These are phyloP conservation scores for Sarotherodon lohbergeri DNA, from an alignment of 2,113 vertebrate species.

Conservation along the genomic window DNA sequence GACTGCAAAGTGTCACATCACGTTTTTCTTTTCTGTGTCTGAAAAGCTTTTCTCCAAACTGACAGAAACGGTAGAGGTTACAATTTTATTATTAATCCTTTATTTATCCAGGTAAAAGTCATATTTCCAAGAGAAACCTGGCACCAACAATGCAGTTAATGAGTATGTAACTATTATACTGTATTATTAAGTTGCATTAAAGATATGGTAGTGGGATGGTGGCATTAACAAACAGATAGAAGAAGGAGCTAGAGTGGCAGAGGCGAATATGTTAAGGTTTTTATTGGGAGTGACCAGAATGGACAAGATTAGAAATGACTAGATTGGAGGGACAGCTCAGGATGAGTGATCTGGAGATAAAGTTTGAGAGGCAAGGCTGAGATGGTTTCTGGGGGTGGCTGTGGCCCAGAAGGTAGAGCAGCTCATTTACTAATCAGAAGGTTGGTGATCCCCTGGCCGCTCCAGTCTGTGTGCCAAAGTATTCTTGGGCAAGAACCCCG, in stretches of 20 bases:
- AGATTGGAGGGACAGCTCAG: neutral
- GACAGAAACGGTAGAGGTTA: neutral
- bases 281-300: neutral
- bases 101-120: neutral
- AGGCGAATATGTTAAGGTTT: neutral
- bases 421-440: neutral
- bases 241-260: neutral
- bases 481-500: neutral
- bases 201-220: neutral
- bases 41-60: neutral
- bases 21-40: neutral
- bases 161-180: neutral
- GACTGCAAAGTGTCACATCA: neutral
- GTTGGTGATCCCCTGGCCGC: neutral
- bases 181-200: neutral
- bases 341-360: neutral
- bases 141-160: neutral
- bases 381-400: neutral
- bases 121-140: neutral
- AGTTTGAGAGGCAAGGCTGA: neutral
- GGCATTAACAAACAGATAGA: neutral
- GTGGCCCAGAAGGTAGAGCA: neutral
- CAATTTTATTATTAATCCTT: neutral
- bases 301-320: neutral
- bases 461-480: neutral